phyloP scores from a whole-genome alignment of 2,113 vertebrate genomes.

The Actenoides hombroni region DNA sequence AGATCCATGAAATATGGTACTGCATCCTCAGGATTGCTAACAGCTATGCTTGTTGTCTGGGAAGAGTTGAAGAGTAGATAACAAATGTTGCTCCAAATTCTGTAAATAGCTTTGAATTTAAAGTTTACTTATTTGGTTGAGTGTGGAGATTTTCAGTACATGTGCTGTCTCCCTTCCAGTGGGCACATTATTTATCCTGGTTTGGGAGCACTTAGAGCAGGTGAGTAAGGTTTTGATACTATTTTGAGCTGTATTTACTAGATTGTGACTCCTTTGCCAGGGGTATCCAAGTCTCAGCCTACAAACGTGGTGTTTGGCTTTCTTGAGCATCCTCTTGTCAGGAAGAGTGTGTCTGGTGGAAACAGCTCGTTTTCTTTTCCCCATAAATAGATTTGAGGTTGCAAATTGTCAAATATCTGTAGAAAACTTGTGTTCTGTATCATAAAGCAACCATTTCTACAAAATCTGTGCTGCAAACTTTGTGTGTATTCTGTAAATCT shows the following conservation, averaged over 20 bases:
- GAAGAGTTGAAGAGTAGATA: background rate
- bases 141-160: background rate
- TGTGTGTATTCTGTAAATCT: background rate
- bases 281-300: background rate
- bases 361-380: background rate
- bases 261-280: background rate
- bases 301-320: background rate
- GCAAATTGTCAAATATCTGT: background rate
- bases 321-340: background rate
- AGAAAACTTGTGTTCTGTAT: background rate
- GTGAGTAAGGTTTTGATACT: background rate
- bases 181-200: background rate
- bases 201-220: background rate
- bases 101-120: background rate
- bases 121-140: background rate
- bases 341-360: background rate
- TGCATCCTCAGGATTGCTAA: background rate
- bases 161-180: background rate
- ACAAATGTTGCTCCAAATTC: background rate
- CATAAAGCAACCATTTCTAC: background rate
- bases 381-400: background rate
- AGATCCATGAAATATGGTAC: background rate
- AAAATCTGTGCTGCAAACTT: background rate
- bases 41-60: background rate
- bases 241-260: background rate